Evolutionary conservation across 2,888 invertebrate genomes (phyloP).

Genomic region (Luperina nickerlii): DNA sequence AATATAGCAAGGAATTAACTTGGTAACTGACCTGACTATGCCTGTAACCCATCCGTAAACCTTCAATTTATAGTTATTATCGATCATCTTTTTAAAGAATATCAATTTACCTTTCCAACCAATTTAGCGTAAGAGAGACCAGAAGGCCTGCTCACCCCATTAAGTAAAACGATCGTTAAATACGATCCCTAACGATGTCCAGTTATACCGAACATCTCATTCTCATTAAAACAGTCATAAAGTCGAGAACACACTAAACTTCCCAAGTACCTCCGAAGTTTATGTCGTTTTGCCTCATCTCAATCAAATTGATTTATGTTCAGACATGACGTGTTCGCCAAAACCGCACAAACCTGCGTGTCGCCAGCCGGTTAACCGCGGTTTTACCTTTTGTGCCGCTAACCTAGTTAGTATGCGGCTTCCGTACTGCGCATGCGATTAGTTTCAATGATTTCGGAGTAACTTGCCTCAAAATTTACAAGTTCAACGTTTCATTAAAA

Average conservation of each 20-base stretch:
- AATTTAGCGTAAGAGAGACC: not conserved
- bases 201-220: slow-evolving; percentile 14
- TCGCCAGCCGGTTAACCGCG: slow-evolving; percentile 55
- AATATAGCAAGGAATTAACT: not conserved
- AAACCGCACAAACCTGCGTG: slow-evolving; percentile 61
- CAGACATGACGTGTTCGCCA: slow-evolving; percentile 18
- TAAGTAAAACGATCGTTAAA: slow-evolving; percentile 24
- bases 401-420: slow-evolving; percentile 67
- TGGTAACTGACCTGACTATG: not conserved
- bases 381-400: slow-evolving; percentile 59
- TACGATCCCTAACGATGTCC: slow-evolving; percentile 19
- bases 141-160: slow-evolving; percentile 19
- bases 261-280: not conserved
- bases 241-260: slow-evolving; percentile 22
- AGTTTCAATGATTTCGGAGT: slow-evolving; percentile 51
- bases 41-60: too few relatives aligned
- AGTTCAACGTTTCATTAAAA: slow-evolving; percentile 64
- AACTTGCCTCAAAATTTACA: slow-evolving; percentile 44
- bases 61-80: not conserved
- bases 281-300: slow-evolving; percentile 26
- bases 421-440: slow-evolving; percentile 64
- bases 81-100: slow-evolving; percentile 1
- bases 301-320: slow-evolving; percentile 47
- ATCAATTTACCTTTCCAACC: not conserved
- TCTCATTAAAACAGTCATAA: slow-evolving; percentile 29